Evolutionary conservation across 1,140 invertebrate genomes (phyloP), one percentile per base, ranked within the genome.

Genomic region (Drosophila trapezifrons): DNA sequence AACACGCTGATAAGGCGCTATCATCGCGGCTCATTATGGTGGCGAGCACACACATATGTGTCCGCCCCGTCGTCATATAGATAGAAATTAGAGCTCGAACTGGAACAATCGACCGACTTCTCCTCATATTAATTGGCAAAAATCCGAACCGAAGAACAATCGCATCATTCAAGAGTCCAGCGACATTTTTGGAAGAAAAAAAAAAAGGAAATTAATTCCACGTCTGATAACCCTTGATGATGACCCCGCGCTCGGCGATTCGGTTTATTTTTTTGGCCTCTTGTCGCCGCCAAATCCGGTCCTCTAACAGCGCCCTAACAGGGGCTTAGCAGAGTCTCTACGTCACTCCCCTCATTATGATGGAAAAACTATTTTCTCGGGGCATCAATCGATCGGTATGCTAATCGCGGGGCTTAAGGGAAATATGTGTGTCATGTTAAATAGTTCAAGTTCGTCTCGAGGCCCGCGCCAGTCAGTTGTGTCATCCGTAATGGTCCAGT

Each of bases 1-100:
- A 87, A 84, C 84, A 80, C 55, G 52, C 65, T 84, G 83, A 87
- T 87, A 87, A 87, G 63, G 32, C 51, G 38, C 51, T 86, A 86
- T 85, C 77, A 77, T 63, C 51, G 59, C 57, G 32, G 74, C 77
- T 85, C 77, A 85, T 85, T 85, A 85, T 81, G 77, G 62, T 76
- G 65, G 49, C 47, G 43, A 25, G 46, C 29, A 62, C 4, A 10
- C 20, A 51, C 49, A 57, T 22, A 57, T 18, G 4, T 17, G n/a
- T n/a, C n/a, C 35, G 38, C 10, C 40, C 45, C 29, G 29, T 32
- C 29, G 9, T 22, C 45, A 67, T 58, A 72, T 63, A 70, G 42
- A 84, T 59, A 60, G 42, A 77, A 74, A 66, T 63, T 66, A 54
- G 52, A 80, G 52, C 20, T 60, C 27, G 27, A 62, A 78, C 56